phyloP scores from a whole-genome alignment of 2,113 vertebrate genomes.

The human (Homo sapiens) region DNA sequence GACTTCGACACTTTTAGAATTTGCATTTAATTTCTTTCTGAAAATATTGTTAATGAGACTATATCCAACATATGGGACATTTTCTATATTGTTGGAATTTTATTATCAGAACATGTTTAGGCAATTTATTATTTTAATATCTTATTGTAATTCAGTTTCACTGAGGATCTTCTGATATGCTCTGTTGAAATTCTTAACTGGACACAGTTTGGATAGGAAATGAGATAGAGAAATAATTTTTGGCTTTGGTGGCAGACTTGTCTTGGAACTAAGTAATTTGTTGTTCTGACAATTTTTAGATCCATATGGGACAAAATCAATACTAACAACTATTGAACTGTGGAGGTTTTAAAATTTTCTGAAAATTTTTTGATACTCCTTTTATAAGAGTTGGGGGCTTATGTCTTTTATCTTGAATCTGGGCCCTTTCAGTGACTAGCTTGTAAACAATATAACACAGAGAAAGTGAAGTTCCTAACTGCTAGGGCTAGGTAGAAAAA shows the following conservation, averaged over 20 bases:
- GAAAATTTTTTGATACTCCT: not conserved
- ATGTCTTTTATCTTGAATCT: not conserved
- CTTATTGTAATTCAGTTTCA: not conserved
- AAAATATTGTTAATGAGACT: not conserved
- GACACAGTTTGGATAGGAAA: not conserved
- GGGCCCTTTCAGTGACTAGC: not conserved
- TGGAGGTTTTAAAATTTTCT: not conserved
- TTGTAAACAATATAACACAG: not conserved
- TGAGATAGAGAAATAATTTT: not conserved
- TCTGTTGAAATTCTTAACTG: not conserved
- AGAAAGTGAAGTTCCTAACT: not conserved
- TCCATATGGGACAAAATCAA: not conserved
- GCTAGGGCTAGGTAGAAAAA: not conserved
- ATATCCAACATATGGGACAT: not conserved
- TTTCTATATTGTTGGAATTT: not conserved
- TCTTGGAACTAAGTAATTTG: not conserved
- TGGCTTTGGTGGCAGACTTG: not conserved
- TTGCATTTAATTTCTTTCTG: constrained; percentile 8
- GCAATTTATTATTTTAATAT: not conserved
- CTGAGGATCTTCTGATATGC: not conserved
- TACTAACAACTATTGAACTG: not conserved
- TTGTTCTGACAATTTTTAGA: not conserved
- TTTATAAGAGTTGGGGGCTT: not conserved
- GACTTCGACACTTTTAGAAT: not conserved
- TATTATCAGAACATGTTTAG: not conserved